A percentile compares a stretch with the other conserved stretches of the same genome.
Evolutionary conservation across 2,113 vertebrate genomes (phyloP).

Genomic region (Dunckerocampus dactyliophorus): DNA sequence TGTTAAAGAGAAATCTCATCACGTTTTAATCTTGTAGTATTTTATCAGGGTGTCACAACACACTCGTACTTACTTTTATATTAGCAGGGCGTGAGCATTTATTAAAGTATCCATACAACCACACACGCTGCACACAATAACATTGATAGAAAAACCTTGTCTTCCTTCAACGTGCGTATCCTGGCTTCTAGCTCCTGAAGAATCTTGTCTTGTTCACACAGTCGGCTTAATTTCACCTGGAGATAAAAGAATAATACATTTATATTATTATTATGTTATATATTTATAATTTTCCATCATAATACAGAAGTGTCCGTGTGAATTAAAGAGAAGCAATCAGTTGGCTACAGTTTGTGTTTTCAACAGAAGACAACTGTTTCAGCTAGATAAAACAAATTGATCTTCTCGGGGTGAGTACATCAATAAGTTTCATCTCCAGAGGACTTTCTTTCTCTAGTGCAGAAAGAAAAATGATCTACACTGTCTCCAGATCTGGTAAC

Average conservation of each 20-base stretch:
- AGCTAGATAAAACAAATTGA: slow-evolving; percentile 50
- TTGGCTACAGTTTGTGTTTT: slow-evolving; percentile 26
- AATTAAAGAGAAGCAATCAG: background rate
- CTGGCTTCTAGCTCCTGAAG: slow-evolving; percentile 91
- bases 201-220: slow-evolving; percentile 96
- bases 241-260: slow-evolving; percentile 23
- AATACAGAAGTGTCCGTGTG: background rate
- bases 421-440: slow-evolving; percentile 58
- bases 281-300: background rate
- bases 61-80: too few relatives aligned
- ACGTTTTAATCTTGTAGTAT: too few relatives aligned
- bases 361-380: slow-evolving; percentile 20
- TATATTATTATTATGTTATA: background rate
- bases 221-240: slow-evolving; percentile 90
- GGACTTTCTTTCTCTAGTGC: slow-evolving; percentile 46
- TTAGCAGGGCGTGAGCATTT: too few relatives aligned
- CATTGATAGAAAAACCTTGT: slow-evolving; percentile 79
- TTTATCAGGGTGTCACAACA: too few relatives aligned
- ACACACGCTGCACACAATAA: background rate
- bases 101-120: background rate
- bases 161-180: slow-evolving; percentile 91
- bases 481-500: slow-evolving; percentile 35
- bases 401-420: slow-evolving; percentile 56
- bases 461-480: slow-evolving; percentile 21
- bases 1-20: too few relatives aligned